Evolutionary conservation across 2,888 invertebrate species (phyloP).

Genomic region (Portevinia maculata): DNA sequence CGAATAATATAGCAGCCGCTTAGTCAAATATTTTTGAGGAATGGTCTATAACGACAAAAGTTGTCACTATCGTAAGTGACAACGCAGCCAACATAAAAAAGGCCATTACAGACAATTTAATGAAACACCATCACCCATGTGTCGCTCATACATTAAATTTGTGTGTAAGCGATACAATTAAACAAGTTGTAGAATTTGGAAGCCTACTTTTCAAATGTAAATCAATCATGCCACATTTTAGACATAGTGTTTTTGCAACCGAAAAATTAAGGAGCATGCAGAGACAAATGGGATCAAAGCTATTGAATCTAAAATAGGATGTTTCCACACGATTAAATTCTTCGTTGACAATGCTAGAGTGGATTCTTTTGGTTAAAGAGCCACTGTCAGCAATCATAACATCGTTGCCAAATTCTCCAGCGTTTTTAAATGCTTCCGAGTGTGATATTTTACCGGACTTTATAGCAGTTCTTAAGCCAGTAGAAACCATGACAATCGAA

Average conservation of each 20-base stretch:
- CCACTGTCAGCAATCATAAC: too few relatives aligned
- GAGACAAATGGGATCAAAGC: constrained; percentile 11
- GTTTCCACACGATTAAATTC: neutral
- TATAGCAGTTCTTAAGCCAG: too few relatives aligned
- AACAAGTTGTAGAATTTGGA: constrained; percentile 2
- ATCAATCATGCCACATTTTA: constrained; percentile 15
- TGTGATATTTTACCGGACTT: too few relatives aligned
- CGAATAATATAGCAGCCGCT: constrained; percentile 5
- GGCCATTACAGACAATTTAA: constrained; percentile 22
- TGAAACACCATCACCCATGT: constrained; percentile 40
- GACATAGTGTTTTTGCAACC: neutral
- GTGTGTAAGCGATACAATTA: constrained; percentile 8
- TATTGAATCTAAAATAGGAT: constrained; percentile 11
- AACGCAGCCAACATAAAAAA: constrained; percentile 1
- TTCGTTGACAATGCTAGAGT: neutral
- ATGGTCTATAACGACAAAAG: constrained; percentile 16
- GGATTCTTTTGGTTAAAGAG: too few relatives aligned
- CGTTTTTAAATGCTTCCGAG: too few relatives aligned
- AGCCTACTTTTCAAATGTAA: neutral
- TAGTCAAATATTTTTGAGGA: constrained; percentile 34
- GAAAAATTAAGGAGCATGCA: constrained; percentile 25
- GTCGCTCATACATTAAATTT: constrained; percentile 28
- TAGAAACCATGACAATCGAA: constrained; percentile 11
- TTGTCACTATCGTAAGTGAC: constrained; percentile 31
- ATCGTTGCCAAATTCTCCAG: too few relatives aligned